Percentiles rank a stretch among this genome's conserved stretches.
phyloP scores from a whole-genome alignment of 1,140 invertebrate species.

The Danaus melanippus region DNA sequence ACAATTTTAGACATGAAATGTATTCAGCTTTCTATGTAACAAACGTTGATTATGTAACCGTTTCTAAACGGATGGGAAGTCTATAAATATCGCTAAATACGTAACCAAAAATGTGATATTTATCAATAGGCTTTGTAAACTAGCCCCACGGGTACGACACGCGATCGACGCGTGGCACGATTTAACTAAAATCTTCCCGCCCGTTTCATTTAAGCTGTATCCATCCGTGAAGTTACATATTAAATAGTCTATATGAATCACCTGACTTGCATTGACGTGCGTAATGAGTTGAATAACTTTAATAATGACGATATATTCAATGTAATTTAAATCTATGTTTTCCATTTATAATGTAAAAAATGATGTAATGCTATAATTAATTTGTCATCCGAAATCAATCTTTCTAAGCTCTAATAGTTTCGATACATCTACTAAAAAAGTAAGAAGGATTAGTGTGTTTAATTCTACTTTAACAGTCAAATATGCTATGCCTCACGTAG shows the following conservation, averaged over 20 bases:
- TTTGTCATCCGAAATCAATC: no score
- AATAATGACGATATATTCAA: no score
- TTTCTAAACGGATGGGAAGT: constrained; percentile 9
- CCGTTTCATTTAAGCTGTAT: constrained; percentile 27
- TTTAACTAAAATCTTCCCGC: constrained; percentile 36
- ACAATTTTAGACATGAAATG: neutral
- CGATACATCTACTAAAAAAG: no score
- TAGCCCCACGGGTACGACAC: constrained; percentile 16
- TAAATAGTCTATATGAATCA: constrained; percentile 17
- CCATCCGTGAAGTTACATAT: constrained; percentile 14
- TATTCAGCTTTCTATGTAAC: neutral
- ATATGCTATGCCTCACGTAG: no score
- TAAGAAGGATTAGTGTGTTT: no score
- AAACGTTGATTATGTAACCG: neutral
- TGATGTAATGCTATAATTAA: neutral
- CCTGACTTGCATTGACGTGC: constrained; percentile 3
- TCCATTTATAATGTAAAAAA: neutral
- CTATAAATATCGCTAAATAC: constrained; percentile 20
- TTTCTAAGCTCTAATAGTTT: no score
- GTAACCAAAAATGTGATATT: constrained; percentile 24
- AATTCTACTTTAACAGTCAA: no score
- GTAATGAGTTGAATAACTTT: no score
- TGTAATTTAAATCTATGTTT: neutral
- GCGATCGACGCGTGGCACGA: constrained; percentile 28
- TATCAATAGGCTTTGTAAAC: constrained; percentile 23